Percentiles rank a stretch among this genome's conserved stretches.
phyloP scores from a whole-genome alignment of 2,113 vertebrate species.

The Rattus rattus region DNA sequence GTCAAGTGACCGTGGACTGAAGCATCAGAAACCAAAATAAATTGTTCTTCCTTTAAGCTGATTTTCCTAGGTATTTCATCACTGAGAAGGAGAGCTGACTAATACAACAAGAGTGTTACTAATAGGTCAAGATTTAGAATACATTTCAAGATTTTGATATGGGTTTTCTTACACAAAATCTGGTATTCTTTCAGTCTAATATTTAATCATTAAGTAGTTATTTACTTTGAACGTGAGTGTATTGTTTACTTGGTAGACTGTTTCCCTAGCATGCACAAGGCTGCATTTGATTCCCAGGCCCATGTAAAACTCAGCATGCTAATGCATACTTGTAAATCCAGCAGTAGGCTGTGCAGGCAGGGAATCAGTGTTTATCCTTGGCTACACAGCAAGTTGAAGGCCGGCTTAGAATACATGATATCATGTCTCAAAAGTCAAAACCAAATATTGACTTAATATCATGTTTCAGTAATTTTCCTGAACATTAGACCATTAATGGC shows the following conservation, averaged over 20 bases:
- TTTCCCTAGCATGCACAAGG: background rate
- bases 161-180: background rate
- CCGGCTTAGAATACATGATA: background rate
- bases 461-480: slow-evolving; percentile 43
- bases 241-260: background rate
- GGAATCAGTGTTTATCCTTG: background rate
- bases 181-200: slow-evolving; percentile 17
- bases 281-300: background rate
- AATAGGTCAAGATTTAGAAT: slow-evolving; percentile 44
- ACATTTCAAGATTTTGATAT: slow-evolving; percentile 13
- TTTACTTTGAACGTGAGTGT: background rate
- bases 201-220: background rate
- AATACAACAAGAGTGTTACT: background rate
- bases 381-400: background rate
- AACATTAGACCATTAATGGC: background rate
- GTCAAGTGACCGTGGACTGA: background rate
- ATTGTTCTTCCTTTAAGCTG: background rate
- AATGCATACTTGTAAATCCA: background rate
- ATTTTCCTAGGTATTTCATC: background rate
- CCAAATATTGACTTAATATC: slow-evolving; percentile 22
- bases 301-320: background rate
- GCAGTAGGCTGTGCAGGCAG: background rate
- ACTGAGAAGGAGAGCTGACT: background rate
- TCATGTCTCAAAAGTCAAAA: background rate
- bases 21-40: background rate